Base-by-base conservation (phyloP, 2,888 invertebrate genomes). In the Bellardia pandia region DNA sequence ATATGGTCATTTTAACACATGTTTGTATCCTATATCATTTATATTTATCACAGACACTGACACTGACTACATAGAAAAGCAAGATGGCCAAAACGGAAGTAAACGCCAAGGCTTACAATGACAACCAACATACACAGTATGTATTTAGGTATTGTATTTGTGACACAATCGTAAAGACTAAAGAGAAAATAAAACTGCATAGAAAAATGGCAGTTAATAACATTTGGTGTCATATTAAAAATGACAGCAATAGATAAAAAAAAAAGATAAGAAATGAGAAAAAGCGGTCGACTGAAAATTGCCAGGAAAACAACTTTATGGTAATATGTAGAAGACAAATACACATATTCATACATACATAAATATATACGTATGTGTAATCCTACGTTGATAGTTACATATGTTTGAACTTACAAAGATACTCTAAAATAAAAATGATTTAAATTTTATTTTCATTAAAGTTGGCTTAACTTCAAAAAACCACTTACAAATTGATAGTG, bases 151-250 rank as follows among this genome's bases (percentile, higher is more conserved):
- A 37, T 37, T 5, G 37, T 37, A 42, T 77, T 76, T 64, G 53
- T 66, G 66, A 33, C 23, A 69, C 33, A 71, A 71, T 71, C 40
- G 45, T 76, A 45, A 58, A 51, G 40, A 62, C 40, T 14, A 16
- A 69, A 62, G 42, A 58, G 76, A 75, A 76, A 80, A 85, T 85
- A 80, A 85, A 71, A 69, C 77, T 81, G 76, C 85, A 86, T 81
- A 81, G 71, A 62, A 60, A 66, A 71, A 72, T 68, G 82, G 82
- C 78, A 82, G 82, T 86, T 86, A 86, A 74, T 86, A 86, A 75
- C 78, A 86, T 82, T 86, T 74, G 82, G 72, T 82, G 86, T 74
- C 82, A 86, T 68, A 86, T 86, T 85, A 77, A 77, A 86, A 81
- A 81, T 77, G 81, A 81, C 86, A 81, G 81, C 66, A 58, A 56